phyloP scores from a whole-genome alignment of 1,140 invertebrate genomes.

The Microvelia longipes region DNA sequence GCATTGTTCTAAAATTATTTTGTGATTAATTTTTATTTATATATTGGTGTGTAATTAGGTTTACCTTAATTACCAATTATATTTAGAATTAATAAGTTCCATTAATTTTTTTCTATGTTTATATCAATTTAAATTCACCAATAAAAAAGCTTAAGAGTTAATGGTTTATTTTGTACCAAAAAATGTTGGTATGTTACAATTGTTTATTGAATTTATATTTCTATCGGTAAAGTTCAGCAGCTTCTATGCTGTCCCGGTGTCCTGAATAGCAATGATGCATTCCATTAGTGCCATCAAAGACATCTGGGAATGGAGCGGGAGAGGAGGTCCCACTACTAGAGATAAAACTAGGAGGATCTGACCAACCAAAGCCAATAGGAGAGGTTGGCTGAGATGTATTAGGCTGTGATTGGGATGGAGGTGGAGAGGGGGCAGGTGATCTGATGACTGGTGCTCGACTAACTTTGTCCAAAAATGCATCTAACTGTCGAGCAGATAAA shows the following conservation, averaged over 20 bases:
- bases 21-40: too few species aligned
- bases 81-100: too few species aligned
- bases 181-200: too few species aligned
- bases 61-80: too few species aligned
- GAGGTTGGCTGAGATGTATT: slow-evolving; percentile 22
- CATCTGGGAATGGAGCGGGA: slow-evolving; percentile 40
- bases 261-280: slow-evolving; percentile 12
- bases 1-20: too few species aligned
- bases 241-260: slow-evolving; percentile 19
- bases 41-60: too few species aligned
- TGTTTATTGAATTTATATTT: too few species aligned
- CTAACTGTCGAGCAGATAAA: slow-evolving; percentile 74
- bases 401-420: slow-evolving; percentile 41
- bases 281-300: slow-evolving; percentile 24
- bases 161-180: too few species aligned
- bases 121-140: too few species aligned
- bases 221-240: slow-evolving; percentile 15
- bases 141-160: too few species aligned
- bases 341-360: slow-evolving; percentile 42
- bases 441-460: slow-evolving; percentile 49
- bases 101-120: too few species aligned
- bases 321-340: slow-evolving; percentile 51
- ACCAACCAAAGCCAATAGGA: slow-evolving; percentile 32
- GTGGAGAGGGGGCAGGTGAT: slow-evolving; percentile 53
- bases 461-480: slow-evolving; percentile 71